These are phyloP conservation scores for Diogma glabrata DNA, from an alignment of 2,888 invertebrate genomes.

Conservation along the genomic window DNA sequence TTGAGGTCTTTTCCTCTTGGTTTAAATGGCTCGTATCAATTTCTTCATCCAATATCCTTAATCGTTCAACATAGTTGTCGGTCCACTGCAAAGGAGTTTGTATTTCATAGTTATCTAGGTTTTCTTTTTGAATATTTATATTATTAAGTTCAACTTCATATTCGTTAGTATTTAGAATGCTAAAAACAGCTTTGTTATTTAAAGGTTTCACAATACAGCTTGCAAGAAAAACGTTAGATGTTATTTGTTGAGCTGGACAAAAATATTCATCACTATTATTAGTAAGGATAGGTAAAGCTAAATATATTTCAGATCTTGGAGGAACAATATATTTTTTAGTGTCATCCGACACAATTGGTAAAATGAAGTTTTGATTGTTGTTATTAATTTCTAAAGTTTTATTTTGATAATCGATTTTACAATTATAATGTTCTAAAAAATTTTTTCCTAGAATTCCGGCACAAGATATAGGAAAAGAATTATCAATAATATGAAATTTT, in stretches of 20 bases:
- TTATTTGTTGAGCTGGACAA: neutral
- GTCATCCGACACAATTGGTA: no score
- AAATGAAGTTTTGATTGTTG: no score
- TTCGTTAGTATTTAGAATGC: slow-evolving; percentile 3
- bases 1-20: neutral
- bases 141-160: neutral
- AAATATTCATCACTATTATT: neutral
- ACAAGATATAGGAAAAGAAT: no score
- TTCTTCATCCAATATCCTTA: neutral
- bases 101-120: neutral
- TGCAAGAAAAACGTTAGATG: neutral
- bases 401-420: no score
- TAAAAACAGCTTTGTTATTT: neutral
- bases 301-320: no score
- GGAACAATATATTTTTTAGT: neutral
- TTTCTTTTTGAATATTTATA: neutral
- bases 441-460: no score
- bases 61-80: neutral
- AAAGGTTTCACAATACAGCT: neutral
- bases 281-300: neutral
- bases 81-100: neutral
- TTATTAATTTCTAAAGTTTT: no score
- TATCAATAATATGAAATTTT: no score
- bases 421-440: no score
- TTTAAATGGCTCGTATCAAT: neutral